Percentiles rank a stretch among this genome's conserved stretches.
Evolutionary conservation across 2,888 invertebrate species (phyloP).

Genomic region (Agriopis aurantiaria): DNA sequence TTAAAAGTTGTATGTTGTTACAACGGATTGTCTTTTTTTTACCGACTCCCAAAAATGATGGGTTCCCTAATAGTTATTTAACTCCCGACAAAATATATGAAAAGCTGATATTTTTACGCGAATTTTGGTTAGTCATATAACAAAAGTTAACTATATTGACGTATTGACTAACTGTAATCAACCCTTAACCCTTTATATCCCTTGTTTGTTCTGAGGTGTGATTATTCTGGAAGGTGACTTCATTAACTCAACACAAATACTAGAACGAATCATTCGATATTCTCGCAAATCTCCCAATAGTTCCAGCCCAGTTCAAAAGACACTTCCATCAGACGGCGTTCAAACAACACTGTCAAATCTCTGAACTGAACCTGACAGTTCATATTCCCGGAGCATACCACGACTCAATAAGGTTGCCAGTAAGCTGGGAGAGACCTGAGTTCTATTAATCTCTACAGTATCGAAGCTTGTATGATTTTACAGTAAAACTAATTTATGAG

Average conservation of each 20-base stretch:
- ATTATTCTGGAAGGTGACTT: too few species aligned
- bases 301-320: slow-evolving; percentile 22
- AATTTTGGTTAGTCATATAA: too few species aligned
- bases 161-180: too few species aligned
- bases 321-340: slow-evolving; percentile 38
- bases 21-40: background rate
- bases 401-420: slow-evolving; percentile 58
- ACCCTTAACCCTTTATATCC: too few species aligned
- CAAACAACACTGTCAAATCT: slow-evolving; percentile 43
- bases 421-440: slow-evolving; percentile 41
- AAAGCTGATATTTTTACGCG: too few species aligned
- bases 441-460: slow-evolving; percentile 16
- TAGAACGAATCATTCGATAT: background rate
- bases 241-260: too few species aligned
- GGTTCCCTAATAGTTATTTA: too few species aligned
- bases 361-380: slow-evolving; percentile 60
- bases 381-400: slow-evolving; percentile 58
- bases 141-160: too few species aligned
- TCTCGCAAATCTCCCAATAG: background rate
- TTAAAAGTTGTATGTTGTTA: background rate
- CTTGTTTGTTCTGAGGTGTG: too few species aligned
- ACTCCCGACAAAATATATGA: too few species aligned
- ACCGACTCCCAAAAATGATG: background rate
- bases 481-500: too few species aligned
- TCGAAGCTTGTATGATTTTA: slow-evolving; percentile 14